Conservation (phyloP, 2,888 invertebrate genomes). For the Cephus runcator region DNA sequence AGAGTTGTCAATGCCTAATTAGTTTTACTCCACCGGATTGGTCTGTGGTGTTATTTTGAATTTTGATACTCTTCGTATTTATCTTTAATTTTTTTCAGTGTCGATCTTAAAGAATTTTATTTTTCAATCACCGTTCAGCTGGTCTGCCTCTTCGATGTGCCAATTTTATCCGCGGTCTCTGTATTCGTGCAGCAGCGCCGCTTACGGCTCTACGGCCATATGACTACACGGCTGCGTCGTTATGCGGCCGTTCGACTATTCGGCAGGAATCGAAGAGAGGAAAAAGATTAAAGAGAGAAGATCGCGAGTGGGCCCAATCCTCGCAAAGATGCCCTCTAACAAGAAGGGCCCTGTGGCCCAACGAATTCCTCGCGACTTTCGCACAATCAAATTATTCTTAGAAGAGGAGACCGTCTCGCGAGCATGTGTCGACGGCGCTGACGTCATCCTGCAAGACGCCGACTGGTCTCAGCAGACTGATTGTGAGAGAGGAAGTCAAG, state of each 20-base stretch:
- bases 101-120: background rate
- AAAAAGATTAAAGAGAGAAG: slow-evolving; percentile 26
- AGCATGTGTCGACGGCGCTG: slow-evolving; percentile 42
- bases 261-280: background rate
- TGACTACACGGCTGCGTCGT: background rate
- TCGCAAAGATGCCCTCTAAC: background rate
- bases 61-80: background rate
- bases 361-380: slow-evolving; percentile 45
- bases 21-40: background rate
- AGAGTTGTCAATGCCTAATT: background rate
- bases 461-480: slow-evolving; percentile 12
- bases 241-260: slow-evolving; percentile 7
- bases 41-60: background rate
- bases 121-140: background rate
- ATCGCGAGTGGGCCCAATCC: background rate
- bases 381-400: slow-evolving; percentile 58
- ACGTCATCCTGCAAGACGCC: slow-evolving; percentile 37
- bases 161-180: background rate
- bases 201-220: background rate
- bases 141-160: no score
- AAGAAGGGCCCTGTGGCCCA: slow-evolving; percentile 23
- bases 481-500: slow-evolving; percentile 4
- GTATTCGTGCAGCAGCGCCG: background rate
- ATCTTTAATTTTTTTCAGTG: background rate
- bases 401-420: slow-evolving; percentile 14